Conservation (phyloP, 2,888 invertebrate species). For the Dicycla oo region DNA sequence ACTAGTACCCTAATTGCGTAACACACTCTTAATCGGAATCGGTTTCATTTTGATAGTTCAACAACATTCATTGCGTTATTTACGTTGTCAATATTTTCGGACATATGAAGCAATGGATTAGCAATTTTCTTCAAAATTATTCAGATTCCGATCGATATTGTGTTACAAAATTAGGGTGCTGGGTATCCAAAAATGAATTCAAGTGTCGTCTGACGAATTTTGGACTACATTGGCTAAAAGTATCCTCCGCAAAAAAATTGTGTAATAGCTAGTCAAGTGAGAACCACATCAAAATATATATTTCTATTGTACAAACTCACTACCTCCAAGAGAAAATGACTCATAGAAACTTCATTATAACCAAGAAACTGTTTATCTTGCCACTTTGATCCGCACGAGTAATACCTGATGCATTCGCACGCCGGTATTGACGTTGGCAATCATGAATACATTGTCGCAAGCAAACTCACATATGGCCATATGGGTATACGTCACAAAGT, state of each 20-base stretch:
- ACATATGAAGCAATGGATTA: too few relatives aligned
- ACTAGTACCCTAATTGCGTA: too few relatives aligned
- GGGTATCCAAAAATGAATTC: not conserved
- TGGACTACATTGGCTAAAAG: not conserved
- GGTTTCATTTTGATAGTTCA: too few relatives aligned
- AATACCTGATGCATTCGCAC: constrained; percentile 52
- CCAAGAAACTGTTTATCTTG: constrained; percentile 47
- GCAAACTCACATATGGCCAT: constrained; percentile 7
- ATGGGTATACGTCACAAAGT: constrained; percentile 13
- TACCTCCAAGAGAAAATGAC: not conserved
- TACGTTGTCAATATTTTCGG: too few relatives aligned
- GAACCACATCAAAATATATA: not conserved
- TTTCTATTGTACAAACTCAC: constrained; percentile 1
- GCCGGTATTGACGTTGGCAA: constrained; percentile 43
- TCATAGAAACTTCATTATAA: constrained; percentile 40
- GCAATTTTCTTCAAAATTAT: too few relatives aligned
- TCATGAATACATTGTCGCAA: constrained; percentile 22
- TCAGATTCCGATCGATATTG: too few relatives aligned
- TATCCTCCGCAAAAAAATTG: not conserved
- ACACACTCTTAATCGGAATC: too few relatives aligned
- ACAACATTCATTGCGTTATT: too few relatives aligned
- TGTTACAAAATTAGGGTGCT: too few relatives aligned
- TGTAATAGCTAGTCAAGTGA: not conserved
- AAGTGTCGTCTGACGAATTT: not conserved
- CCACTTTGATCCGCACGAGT: constrained; percentile 56